phyloP scores from a whole-genome alignment of 2,888 invertebrate genomes.

The Lochmaea crataegi region DNA sequence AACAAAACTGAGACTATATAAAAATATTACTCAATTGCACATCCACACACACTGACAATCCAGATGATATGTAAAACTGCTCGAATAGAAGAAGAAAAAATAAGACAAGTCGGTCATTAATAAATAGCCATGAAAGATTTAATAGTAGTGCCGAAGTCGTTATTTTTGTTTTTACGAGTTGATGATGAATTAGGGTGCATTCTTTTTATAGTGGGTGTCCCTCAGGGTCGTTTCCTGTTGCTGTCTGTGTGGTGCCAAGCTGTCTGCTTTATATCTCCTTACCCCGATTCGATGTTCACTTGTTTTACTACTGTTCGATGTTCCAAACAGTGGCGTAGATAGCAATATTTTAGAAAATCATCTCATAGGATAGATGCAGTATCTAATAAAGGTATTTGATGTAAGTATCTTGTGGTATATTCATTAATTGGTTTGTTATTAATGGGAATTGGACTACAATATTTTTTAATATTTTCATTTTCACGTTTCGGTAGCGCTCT shows the following conservation, averaged over 20 bases:
- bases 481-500: too few species aligned
- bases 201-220: conserved; percentile 49
- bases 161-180: conserved; percentile 52
- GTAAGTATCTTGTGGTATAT: too few species aligned
- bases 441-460: too few species aligned
- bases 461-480: too few species aligned
- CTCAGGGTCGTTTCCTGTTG: conserved; percentile 58
- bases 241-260: conserved; percentile 60
- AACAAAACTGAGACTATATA: too few species aligned
- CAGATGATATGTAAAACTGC: not conserved
- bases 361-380: not conserved
- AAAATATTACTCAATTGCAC: too few species aligned
- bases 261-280: conserved; percentile 52
- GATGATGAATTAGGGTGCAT: conserved; percentile 59
- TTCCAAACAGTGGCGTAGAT: not conserved
- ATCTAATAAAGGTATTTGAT: too few species aligned
- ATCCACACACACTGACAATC: not conserved
- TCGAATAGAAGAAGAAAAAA: not conserved
- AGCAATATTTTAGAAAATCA: not conserved
- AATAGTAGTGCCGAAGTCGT: conserved; percentile 46
- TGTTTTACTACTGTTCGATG: not conserved
- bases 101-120: conserved; percentile 36
- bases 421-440: too few species aligned
- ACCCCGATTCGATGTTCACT: conserved; percentile 6
- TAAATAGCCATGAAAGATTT: conserved; percentile 47